Evolutionary conservation across 2,888 invertebrate species (phyloP).

Genomic region (Stenchaetothrips biformis): DNA sequence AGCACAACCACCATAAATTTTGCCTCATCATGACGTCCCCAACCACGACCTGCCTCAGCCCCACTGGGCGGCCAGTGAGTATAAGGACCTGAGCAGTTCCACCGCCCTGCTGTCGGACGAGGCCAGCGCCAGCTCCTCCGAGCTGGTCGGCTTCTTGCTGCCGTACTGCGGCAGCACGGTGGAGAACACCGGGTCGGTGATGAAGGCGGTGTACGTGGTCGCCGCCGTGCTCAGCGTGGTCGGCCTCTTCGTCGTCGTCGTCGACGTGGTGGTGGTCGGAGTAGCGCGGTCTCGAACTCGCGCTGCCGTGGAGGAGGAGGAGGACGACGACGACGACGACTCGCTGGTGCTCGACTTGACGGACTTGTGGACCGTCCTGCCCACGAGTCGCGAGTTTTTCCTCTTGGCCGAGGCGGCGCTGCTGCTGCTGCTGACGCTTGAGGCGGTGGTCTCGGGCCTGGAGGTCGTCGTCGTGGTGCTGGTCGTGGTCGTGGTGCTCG

Average conservation of each 20-base stretch:
- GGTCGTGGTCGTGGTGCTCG: constrained; percentile 43
- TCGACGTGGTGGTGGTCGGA: constrained; percentile 29
- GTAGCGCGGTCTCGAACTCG: not conserved
- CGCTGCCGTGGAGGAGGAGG: not conserved
- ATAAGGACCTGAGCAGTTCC: constrained; percentile 75
- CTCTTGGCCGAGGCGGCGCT: constrained; percentile 33
- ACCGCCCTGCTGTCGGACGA: constrained; percentile 70
- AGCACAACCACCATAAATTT: not conserved
- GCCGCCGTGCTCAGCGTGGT: constrained; percentile 28
- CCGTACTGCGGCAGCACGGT: constrained; percentile 8
- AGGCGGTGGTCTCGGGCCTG: constrained; percentile 38
- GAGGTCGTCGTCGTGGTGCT: constrained; percentile 40
- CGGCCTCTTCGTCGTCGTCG: constrained; percentile 31
- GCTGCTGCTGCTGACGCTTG: constrained; percentile 33
- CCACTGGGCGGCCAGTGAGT: constrained; percentile 78
- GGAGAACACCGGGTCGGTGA: constrained; percentile 9
- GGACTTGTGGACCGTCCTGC: not conserved
- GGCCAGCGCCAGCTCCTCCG: constrained; percentile 34
- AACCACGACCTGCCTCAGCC: constrained; percentile 45
- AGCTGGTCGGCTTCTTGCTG: constrained; percentile 29
- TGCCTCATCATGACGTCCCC: not conserved
- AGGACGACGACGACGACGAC: not conserved
- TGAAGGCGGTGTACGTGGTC: constrained; percentile 26
- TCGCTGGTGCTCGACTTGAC: not conserved
- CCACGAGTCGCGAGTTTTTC: constrained; percentile 9